Conservation (phyloP, 2,888 invertebrate genomes). For the Lasioglossum zephyrum region DNA sequence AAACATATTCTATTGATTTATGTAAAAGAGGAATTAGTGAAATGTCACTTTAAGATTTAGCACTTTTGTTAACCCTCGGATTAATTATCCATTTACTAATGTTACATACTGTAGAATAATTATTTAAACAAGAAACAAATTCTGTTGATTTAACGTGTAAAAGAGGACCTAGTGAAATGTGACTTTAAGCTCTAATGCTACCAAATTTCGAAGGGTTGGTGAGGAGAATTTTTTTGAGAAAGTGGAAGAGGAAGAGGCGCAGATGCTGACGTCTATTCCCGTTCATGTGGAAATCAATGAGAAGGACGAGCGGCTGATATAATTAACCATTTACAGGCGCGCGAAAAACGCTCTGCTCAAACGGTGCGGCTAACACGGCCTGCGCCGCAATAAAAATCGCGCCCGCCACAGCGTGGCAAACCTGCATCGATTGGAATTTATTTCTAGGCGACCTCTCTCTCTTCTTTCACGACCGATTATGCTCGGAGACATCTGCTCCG, state of each 20-base stretch:
- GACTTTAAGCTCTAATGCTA: too few relatives aligned
- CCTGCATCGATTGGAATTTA: conserved; percentile 58
- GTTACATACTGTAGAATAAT: too few relatives aligned
- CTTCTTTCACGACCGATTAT: neutral
- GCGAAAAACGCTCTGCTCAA: conserved; percentile 55
- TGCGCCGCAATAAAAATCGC: conserved; percentile 46
- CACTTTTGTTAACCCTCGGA: too few relatives aligned
- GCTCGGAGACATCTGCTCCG: neutral
- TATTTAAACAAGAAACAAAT: too few relatives aligned
- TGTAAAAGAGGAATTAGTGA: too few relatives aligned
- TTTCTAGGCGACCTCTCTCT: conserved; percentile 36
- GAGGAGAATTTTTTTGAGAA: too few relatives aligned
- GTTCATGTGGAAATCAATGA: conserved; percentile 56
- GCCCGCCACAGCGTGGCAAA: conserved; percentile 38
- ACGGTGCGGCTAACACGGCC: conserved; percentile 59
- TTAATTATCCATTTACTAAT: too few relatives aligned
- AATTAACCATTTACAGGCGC: conserved; percentile 53
- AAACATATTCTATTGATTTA: too few relatives aligned
- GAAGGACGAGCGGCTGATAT: conserved; percentile 57
- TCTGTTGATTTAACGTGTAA: too few relatives aligned
- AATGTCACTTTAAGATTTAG: too few relatives aligned
- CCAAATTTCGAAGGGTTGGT: too few relatives aligned
- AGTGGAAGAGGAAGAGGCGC: conserved; percentile 1
- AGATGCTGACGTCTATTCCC: conserved; percentile 49
- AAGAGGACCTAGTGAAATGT: too few relatives aligned